These are phyloP conservation scores for Mythimna pallens DNA, from an alignment of 2,888 invertebrate species.

Conservation along the genomic window DNA sequence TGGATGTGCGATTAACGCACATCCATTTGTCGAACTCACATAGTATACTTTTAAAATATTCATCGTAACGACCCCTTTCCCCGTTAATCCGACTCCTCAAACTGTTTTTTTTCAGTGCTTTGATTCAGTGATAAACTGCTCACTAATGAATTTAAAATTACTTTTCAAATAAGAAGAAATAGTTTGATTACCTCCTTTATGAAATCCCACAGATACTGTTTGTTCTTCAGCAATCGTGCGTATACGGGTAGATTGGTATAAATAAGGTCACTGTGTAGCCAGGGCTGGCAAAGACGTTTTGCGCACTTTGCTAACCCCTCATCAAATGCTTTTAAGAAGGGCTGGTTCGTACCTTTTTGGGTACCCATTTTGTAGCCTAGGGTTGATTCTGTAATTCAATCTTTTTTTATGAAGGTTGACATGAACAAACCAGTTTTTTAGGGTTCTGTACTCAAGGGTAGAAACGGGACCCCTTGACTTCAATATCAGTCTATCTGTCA, in stretches of 20 bases:
- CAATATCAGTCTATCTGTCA: too few species aligned
- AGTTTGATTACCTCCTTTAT: conserved; percentile 50
- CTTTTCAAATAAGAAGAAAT: neutral
- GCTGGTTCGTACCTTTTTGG: conserved; percentile 49
- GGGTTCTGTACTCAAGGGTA: too few species aligned
- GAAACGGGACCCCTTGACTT: too few species aligned
- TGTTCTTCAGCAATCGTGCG: conserved; percentile 27
- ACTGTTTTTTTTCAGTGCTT: neutral
- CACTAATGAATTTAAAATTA: neutral
- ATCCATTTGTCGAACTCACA: too few species aligned
- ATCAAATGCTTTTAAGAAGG: conserved; percentile 61
- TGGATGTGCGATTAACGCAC: too few species aligned
- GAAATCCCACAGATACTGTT: conserved; percentile 56
- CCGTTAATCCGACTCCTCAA: too few species aligned
- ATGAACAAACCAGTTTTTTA: too few species aligned
- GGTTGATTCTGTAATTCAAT: conserved; percentile 56
- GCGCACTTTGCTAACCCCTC: conserved; percentile 33
- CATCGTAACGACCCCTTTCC: too few species aligned
- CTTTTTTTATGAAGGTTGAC: too few species aligned
- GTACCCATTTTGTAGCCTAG: conserved; percentile 55
- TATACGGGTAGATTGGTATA: conserved; percentile 58
- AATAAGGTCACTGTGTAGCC: conserved; percentile 65
- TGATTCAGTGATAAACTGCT: neutral
- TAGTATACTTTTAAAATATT: too few species aligned
- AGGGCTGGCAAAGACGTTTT: conserved; percentile 61